phyloP scores from a whole-genome alignment of 2,797 vertebrate genomes.

The Cynopterus sphinx region DNA sequence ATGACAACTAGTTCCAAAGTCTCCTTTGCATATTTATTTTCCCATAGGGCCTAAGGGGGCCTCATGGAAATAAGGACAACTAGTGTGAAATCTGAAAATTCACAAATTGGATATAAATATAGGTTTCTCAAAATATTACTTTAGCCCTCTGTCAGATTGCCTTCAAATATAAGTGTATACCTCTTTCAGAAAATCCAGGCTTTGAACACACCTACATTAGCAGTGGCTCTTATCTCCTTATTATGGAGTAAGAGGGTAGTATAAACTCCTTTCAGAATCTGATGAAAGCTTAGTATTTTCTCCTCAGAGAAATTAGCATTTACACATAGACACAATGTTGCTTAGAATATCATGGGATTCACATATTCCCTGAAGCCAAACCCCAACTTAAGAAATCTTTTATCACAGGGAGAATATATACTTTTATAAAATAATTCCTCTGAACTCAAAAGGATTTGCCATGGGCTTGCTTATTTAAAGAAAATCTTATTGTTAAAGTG shows the following conservation, averaged over 20 bases:
- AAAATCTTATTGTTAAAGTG: slow-evolving; percentile 19
- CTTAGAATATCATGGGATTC: slow-evolving; percentile 45
- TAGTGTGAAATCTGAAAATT: slow-evolving; percentile 30
- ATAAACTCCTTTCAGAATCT: slow-evolving; percentile 14
- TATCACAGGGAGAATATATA: slow-evolving; percentile 25
- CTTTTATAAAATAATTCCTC: slow-evolving; percentile 47
- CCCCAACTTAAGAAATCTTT: slow-evolving; percentile 22
- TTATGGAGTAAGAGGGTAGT: neutral
- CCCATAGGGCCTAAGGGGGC: neutral
- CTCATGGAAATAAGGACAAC: slow-evolving; percentile 38
- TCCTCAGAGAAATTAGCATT: slow-evolving; percentile 46
- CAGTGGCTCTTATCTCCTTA: neutral
- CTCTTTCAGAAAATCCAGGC: slow-evolving; percentile 19
- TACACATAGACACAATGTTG: neutral
- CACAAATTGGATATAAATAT: slow-evolving; percentile 21
- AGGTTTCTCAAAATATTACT: slow-evolving; percentile 24
- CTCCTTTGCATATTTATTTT: neutral
- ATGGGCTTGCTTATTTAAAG: slow-evolving; percentile 40
- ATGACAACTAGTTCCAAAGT: neutral
- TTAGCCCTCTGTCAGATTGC: slow-evolving; percentile 11
- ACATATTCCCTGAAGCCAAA: neutral
- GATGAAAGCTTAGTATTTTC: neutral
- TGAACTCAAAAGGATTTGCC: slow-evolving; percentile 31
- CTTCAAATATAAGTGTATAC: slow-evolving; percentile 8
- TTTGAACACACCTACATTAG: slow-evolving; percentile 47